Evolutionary conservation across 2,888 invertebrate species (phyloP), one percentile per base, ranked within the genome.

Genomic region (Tachina fera): DNA sequence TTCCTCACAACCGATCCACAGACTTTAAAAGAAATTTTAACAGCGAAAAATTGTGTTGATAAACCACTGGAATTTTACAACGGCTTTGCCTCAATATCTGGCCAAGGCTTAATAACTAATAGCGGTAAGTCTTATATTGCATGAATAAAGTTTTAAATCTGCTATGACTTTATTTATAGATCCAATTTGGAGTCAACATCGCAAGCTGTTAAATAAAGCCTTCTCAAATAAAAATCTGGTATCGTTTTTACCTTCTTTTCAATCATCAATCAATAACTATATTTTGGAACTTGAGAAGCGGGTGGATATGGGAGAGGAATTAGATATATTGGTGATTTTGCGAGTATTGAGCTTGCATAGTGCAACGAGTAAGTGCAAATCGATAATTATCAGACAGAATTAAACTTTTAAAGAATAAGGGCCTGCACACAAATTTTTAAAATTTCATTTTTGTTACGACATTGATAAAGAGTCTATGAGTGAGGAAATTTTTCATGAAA

Each of bases 161-260:
- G 11, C 10, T 41, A 22, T 9, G 8, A 41, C 1, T 16, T 16
- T 53, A 3, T 70, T 53, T 53, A 10, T 11, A 76, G 82, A 71
- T 0, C 76, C 77, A 1, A 16, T 39, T 4, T 83, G 82, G 82
- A 43, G 43, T 11, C 41, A 16, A n/a, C 76, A 83, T 65, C 82
- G 82, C 0, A 76, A 58, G 63, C 1, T 83, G 2, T 11, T 77
- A 1, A 77, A 83, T 45, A 49, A 43, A 58, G 63, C 71, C 0
- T 77, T 77, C 5, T 10, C 16, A 0, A 49, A 71, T 22, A 77
- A 72, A 63, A 51, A 6, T 65, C 1, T 77, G 2, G 3, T 51
- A 2, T 71, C 82, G 19, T 70, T 74, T 47, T 9, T 83, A 5
- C 83, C 83, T 3, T 10, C 51, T n/a, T 78, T 83, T 16, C 11